Conservation (phyloP, 2,113 vertebrate genomes). For the Megalops atlanticus region DNA sequence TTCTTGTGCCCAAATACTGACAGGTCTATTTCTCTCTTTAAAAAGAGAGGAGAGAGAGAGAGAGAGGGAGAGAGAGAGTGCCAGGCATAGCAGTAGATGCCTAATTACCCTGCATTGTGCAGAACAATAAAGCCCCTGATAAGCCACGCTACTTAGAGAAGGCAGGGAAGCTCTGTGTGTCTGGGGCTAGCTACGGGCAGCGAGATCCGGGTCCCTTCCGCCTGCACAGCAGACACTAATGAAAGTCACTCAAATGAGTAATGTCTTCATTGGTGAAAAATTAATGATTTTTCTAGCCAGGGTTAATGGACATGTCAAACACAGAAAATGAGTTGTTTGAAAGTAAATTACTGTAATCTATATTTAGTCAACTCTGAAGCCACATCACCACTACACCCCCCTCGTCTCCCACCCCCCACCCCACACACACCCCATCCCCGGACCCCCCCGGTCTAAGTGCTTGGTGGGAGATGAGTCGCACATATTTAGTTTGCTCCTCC, state of each 20-base stretch:
- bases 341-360: conserved; percentile 93
- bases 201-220: conserved; percentile 55
- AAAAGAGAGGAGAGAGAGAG: conserved; percentile 44
- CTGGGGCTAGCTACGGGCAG: conserved; percentile 35
- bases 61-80: neutral
- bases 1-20: conserved; percentile 72
- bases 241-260: conserved; percentile 86
- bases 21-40: conserved; percentile 74
- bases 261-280: conserved; percentile 89
- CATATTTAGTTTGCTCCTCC: conserved; percentile 43
- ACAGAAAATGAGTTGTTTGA: conserved; percentile 94
- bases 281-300: conserved; percentile 88
- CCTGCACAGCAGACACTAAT: conserved; percentile 75
- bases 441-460: conserved; percentile 28
- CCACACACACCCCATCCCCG: conserved; percentile 28
- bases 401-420: conserved; percentile 36
- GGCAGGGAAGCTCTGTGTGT: conserved; percentile 39
- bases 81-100: conserved; percentile 67
- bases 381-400: conserved; percentile 40
- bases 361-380: conserved; percentile 82
- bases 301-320: conserved; percentile 96
- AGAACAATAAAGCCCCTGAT: conserved; percentile 71
- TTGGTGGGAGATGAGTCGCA: conserved; percentile 36
- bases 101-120: conserved; percentile 76
- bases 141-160: conserved; percentile 61